phyloP scores from a whole-genome alignment of 92 coral and sea anemone species.

The Porites rus region DNA sequence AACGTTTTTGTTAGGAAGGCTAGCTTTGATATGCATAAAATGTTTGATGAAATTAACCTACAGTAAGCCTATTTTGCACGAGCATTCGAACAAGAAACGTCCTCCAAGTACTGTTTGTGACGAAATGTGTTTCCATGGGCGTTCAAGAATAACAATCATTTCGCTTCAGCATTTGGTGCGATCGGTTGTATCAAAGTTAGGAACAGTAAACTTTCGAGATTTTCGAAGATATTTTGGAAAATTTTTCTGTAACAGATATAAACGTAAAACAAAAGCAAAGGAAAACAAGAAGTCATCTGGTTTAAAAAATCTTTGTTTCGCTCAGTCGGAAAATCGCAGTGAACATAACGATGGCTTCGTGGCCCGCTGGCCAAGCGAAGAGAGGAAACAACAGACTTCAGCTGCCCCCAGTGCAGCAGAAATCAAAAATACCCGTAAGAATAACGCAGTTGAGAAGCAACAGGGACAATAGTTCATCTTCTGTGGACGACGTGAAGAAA shows the following conservation, averaged over 20 bases:
- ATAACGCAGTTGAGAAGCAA: slow-evolving; percentile 11
- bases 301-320: background rate
- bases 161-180: slow-evolving; percentile 37
- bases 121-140: slow-evolving; percentile 42
- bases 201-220: background rate
- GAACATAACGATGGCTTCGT: slow-evolving; percentile 12
- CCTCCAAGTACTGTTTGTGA: background rate
- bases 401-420: slow-evolving; percentile 21
- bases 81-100: slow-evolving; percentile 22
- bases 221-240: background rate
- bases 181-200: background rate
- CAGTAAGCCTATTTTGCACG: slow-evolving; percentile 6
- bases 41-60: background rate
- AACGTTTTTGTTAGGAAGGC: background rate
- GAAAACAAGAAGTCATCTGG: background rate
- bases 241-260: background rate
- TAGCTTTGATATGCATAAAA: no score
- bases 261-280: background rate
- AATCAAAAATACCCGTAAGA: slow-evolving; percentile 29
- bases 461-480: slow-evolving; percentile 14
- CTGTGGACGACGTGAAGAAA: slow-evolving; percentile 5
- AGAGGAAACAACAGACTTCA: background rate
- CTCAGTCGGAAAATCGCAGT: slow-evolving; percentile 1
- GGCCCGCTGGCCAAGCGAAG: background rate
- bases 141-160: background rate